Base-by-base conservation (phyloP, 2,113 vertebrate genomes). In the Gracilinanus agilis region DNA sequence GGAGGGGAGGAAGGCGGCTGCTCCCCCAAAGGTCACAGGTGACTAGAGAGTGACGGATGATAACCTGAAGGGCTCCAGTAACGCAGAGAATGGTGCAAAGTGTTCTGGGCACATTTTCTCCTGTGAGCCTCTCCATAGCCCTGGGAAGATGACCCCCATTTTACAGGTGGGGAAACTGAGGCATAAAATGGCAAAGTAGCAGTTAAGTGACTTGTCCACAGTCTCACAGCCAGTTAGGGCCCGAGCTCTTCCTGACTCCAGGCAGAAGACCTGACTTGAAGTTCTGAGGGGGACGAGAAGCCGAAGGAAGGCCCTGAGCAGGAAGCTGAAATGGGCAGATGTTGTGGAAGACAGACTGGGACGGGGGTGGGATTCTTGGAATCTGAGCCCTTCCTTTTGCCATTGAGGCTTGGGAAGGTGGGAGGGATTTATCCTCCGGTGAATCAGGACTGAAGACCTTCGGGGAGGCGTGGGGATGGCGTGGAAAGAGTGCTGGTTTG, bases 161-260 rank as follows among this genome's bases (percentile, higher is more conserved):
- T 94, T 49, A 54, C 24, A 56, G 34, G 67, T 3, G 9, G 9
- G 88, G 94, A 96, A 95, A 92, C 88, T 13, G 91, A 97, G 94
- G 61, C 58, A 54, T 5, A 49, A 49, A 49, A 49, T 49, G 2
- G 5, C 49, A 49, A n/a, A n/a, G n/a, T n/a, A n/a, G n/a, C n/a
- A n/a, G n/a, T n/a, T n/a, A n/a, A 49, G 49, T 49, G 49, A 49
- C 49, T 49, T 49, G 49, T 49, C 49, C 49, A 49, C 56, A 88
- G 90, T n/a, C 61, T n/a, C 61, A 34, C 61, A 67, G 58, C 58
- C 25, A 13, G 61, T 13, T 34, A 34, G 61, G 16, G 61, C 25
- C 34, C n/a, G 61, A 75, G 61, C 61, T 16, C 34, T 83, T 75
- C 61, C n/a, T 75, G 67, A n/a, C 67, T 83, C 16, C 19, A 40